phyloP scores from a whole-genome alignment of 2,113 vertebrate genomes.

The Felis catus region DNA sequence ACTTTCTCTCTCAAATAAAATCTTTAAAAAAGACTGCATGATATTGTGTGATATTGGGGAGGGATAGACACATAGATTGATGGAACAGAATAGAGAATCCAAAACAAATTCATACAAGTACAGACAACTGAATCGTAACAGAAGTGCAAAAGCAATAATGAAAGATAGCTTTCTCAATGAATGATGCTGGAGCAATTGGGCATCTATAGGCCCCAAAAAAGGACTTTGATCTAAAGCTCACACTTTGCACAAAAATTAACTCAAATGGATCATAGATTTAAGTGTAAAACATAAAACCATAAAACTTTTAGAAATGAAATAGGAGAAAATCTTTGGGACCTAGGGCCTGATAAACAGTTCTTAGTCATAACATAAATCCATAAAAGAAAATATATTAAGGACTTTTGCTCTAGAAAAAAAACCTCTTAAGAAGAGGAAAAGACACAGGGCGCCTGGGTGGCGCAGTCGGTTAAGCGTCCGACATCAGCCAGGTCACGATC shows the following conservation, averaged over 20 bases:
- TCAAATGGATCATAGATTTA: background rate
- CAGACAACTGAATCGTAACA: background rate
- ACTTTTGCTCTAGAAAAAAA: background rate
- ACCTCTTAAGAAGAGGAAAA: background rate
- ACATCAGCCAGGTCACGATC: no score
- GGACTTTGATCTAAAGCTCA: background rate
- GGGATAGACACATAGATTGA: background rate
- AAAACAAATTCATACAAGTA: background rate
- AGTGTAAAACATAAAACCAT: background rate
- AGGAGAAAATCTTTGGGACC: background rate
- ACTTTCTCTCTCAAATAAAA: no score
- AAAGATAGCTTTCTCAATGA: background rate
- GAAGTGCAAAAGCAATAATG: constrained; percentile 4
- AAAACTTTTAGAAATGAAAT: background rate
- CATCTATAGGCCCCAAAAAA: background rate
- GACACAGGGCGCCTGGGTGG: no score
- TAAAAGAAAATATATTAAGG: background rate
- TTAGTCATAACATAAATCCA: background rate
- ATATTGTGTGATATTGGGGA: background rate
- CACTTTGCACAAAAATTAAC: background rate
- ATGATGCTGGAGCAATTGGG: background rate
- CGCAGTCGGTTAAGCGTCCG: no score
- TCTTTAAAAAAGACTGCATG: background rate
- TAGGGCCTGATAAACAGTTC: background rate
- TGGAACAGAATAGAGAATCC: background rate